Conservation (phyloP, 37 sponge, comb jelly and placozoan genomes). For the Cladorhizidae sp. region DNA sequence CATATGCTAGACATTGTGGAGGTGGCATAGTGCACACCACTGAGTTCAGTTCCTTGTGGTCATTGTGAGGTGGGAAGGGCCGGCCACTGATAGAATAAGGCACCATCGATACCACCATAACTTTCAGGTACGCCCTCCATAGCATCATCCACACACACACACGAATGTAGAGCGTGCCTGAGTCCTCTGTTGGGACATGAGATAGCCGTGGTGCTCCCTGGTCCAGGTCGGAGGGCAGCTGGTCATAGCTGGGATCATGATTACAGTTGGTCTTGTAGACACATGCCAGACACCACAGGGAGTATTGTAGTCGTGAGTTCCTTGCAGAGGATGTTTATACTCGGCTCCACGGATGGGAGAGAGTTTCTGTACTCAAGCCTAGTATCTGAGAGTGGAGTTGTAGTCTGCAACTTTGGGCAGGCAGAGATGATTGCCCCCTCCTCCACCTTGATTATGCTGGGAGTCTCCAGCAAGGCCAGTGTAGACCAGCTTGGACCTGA, state of each 20-base stretch:
- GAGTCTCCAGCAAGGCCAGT: conserved; percentile 6
- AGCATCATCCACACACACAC: conserved; percentile 56
- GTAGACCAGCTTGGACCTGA: conserved; percentile 31
- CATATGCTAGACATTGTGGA: too few relatives aligned
- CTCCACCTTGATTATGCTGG: conserved; percentile 25
- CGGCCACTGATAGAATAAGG: too few relatives aligned
- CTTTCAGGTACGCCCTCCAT: conserved; percentile 17
- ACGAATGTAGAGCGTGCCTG: conserved; percentile 12
- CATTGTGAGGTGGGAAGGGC: too few relatives aligned
- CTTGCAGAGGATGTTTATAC: conserved; percentile 1
- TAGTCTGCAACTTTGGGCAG: conserved; percentile 26
- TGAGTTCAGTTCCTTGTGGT: too few relatives aligned
- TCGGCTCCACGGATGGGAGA: conserved; percentile 27
- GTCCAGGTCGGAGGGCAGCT: conserved; percentile 32
- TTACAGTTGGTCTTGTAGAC: conserved; percentile 3
- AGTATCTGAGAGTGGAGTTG: background rate
- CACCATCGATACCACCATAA: conserved; percentile 21
- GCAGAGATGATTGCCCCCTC: conserved; percentile 55
- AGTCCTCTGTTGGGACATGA: conserved; percentile 12
- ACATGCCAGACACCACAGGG: conserved; percentile 52
- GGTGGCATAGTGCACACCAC: too few relatives aligned
- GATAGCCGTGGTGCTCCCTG: conserved; percentile 40
- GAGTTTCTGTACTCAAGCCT: background rate
- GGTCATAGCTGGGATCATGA: conserved; percentile 49
- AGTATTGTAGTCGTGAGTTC: conserved; percentile 3